These are phyloP conservation scores for Drosophila rubida DNA, from an alignment of 2,888 invertebrate species.

Conservation along the genomic window DNA sequence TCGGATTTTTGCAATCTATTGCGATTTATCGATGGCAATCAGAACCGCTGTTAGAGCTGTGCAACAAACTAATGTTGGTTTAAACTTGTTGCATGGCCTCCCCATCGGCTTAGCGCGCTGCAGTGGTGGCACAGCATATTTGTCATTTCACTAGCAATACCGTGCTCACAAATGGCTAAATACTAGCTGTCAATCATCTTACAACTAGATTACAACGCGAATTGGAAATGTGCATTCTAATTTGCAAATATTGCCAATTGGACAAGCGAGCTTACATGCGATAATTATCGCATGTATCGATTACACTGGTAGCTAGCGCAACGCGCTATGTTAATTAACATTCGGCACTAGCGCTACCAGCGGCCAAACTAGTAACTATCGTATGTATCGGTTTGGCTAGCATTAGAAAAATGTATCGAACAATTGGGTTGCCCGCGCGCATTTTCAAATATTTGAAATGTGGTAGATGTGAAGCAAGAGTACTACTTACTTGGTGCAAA, in stretches of 20 bases:
- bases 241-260: not conserved
- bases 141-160: not conserved
- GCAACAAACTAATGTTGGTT: not conserved
- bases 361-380: conserved; percentile 16
- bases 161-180: not conserved
- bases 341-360: conserved; percentile 13
- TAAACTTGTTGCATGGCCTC: not conserved
- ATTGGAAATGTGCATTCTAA: not conserved
- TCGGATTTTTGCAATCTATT: not conserved
- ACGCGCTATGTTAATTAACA: conserved; percentile 29
- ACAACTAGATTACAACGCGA: not conserved
- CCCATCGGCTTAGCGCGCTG: not conserved
- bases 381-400: not conserved
- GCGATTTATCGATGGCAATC: conserved; percentile 11
- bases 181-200: not conserved
- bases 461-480: not conserved
- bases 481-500: conserved; percentile 83
- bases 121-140: not conserved
- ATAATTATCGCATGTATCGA: conserved; percentile 4
- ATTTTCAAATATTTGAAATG: conserved; percentile 3
- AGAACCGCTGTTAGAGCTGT: not conserved
- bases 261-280: not conserved
- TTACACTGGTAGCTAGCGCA: conserved; percentile 2
- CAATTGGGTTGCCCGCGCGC: not conserved
- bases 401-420: conserved; percentile 5